These are phyloP conservation scores for Rhagologus leucostigma DNA, from an alignment of 2,113 vertebrate species.

Conservation along the genomic window DNA sequence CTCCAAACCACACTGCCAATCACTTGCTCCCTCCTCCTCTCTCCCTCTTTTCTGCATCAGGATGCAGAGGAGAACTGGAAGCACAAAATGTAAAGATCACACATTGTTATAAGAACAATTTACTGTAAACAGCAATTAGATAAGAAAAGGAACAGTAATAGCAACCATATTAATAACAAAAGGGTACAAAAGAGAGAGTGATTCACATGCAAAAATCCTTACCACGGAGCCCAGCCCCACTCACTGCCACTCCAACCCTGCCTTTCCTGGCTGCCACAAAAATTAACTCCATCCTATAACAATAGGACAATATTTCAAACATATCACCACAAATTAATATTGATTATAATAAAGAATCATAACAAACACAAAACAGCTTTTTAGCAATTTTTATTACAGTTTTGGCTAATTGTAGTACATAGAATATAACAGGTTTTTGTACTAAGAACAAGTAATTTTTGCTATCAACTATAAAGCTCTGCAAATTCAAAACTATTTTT, in stretches of 20 bases:
- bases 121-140: background rate
- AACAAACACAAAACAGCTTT: background rate
- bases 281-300: background rate
- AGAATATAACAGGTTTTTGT: background rate
- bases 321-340: background rate
- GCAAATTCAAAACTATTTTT: background rate
- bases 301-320: background rate
- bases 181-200: background rate
- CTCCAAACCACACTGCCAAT: background rate
- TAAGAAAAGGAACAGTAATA: background rate
- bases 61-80: background rate
- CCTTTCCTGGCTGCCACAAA: background rate
- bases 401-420: constrained; percentile 26
- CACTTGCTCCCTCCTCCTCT: fast-evolving
- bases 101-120: background rate
- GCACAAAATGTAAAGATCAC: background rate
- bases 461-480: background rate
- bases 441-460: constrained; percentile 6
- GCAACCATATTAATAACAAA: background rate
- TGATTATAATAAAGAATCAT: background rate
- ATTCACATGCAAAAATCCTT: background rate
- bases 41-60: background rate
- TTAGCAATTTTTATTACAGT: constrained; percentile 46
- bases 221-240: background rate
- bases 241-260: background rate